Base-by-base conservation (phyloP, 2,797 vertebrate species). In the Neomorphus geoffroyi region DNA sequence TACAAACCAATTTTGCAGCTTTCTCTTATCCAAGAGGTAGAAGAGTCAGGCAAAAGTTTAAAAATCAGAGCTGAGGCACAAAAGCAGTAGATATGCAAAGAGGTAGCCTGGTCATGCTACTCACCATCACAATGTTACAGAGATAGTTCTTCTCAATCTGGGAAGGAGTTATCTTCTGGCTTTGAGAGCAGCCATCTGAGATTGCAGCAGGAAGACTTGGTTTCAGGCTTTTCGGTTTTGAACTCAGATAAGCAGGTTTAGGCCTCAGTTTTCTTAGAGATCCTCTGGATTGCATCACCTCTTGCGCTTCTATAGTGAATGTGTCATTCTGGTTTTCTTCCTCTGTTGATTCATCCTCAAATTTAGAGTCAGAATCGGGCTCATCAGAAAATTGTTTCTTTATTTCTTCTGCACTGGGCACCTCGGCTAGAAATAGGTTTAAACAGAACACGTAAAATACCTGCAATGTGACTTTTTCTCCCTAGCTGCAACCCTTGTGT, bases 231-330 rank as follows among this genome's bases (percentile, higher is more conserved):
- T 35, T 90, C 21, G n/a, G 71, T 46, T 93, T 65, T 37, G 81
- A 92, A 70, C 65, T 96, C 61, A 93, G 45, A 88, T 85, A 90
- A 70, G 83, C 70, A 66, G 77, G 87, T 9, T 92, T 96, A 22
- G 92, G 62, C 8, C 61, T 75, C 27, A 51, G 66, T 2, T 69
- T 86, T 54, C 12, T 45, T 45, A 35, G 15, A 64, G 41, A 18
- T 23, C 61, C 35, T 8, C 30, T 33, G 6, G 28, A 22, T 4
- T 62, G 41, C 1, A 13, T 12, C 37, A 95, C 81, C 43, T 95
- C 93, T 27, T 83, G 79, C 10, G 1, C 24, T 45, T 92, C 81
- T 45, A 32, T 54, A 26, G 54, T 58, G 18, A 65, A 61, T 16
- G 21, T 14, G 2, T 88, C 43, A 18, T 19, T 75, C 53, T 56